Evolutionary conservation across 2,113 vertebrate species (phyloP), one percentile per base, ranked within the genome.

Genomic region (Donacobius atricapilla): DNA sequence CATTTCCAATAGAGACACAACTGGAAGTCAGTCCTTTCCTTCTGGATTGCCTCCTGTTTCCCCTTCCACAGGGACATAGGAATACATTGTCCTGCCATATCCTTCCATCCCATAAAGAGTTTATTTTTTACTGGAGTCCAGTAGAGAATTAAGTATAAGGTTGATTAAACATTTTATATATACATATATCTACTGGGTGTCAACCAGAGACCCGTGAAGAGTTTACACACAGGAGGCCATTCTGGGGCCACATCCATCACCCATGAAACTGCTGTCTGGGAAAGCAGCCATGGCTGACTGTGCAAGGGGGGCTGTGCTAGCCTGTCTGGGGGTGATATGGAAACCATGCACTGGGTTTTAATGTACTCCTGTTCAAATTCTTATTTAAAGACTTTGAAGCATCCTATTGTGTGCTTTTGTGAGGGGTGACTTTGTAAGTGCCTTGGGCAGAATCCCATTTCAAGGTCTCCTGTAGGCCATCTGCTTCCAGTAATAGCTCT

Each of bases 401-500:
- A 81, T 93, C 89, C 83, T 40, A 3, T 75, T 90, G 47, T 91
- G 68, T 42, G 61, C 61, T 92, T 88, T 94, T 69, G 53, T 86
- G 12, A n/a, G 71, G 83, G 20, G 53, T 72, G 80, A 79, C 66
- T 96, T 80, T 72, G 50, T 76, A 61, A 86, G 31, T 5, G 13
- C 77, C 86, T 33, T 35, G n/a, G 86, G 57, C 80, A 92, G 83
- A 89, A 86, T 96, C 87, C 68, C 80, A 17, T 89, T 86, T 91
- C 87, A 92, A 50, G 91, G 80, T 89, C 76, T 83, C 21, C 83
- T 92, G 72, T 57, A 73, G 90, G 50, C 91, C 94, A 89, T 89
- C 84, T 95, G 91, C 86, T 95, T 80, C 80, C 66, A 77, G 81
- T 76, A 72, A 80, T 72, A 83, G 90, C 84, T 81, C n/a, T 73